These are phyloP conservation scores for Centruroides sculpturatus DNA, from an alignment of 1,140 invertebrate species.

Conservation along the genomic window DNA sequence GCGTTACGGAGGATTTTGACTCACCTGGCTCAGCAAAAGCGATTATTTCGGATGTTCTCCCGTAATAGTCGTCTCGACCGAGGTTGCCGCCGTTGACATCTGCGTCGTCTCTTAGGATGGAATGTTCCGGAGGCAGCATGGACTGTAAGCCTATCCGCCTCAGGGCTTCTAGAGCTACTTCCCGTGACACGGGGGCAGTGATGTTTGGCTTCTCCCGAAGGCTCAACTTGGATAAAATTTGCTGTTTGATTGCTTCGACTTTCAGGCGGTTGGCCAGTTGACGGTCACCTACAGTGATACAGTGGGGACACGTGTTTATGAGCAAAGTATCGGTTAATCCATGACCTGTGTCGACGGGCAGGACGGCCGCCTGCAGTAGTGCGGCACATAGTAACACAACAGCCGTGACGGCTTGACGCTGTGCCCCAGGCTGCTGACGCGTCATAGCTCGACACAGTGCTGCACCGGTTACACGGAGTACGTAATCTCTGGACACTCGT, in stretches of 20 bases:
- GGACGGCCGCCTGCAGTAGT: too few relatives aligned
- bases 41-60: conserved; percentile 61
- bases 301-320: conserved; percentile 6
- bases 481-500: too few relatives aligned
- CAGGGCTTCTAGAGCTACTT: conserved; percentile 52
- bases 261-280: conserved; percentile 37
- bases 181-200: conserved; percentile 42
- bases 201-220: conserved; percentile 51
- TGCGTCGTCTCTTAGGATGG: conserved; percentile 23
- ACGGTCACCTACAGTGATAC: conserved; percentile 11
- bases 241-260: conserved; percentile 56
- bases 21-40: conserved; percentile 64
- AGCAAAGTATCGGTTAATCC: too few relatives aligned
- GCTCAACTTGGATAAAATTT: conserved; percentile 57
- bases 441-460: too few relatives aligned
- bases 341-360: too few relatives aligned
- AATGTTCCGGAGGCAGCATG: conserved; percentile 1
- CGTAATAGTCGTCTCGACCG: conserved; percentile 53
- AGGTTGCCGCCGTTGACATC: conserved; percentile 19
- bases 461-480: too few relatives aligned
- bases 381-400: too few relatives aligned
- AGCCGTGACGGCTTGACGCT: too few relatives aligned
- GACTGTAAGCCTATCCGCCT: conserved; percentile 28
- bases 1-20: conserved; percentile 12
- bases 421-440: too few relatives aligned